Evolutionary conservation across 2,113 vertebrate genomes (phyloP).

Genomic region (Perca fluviatilis): DNA sequence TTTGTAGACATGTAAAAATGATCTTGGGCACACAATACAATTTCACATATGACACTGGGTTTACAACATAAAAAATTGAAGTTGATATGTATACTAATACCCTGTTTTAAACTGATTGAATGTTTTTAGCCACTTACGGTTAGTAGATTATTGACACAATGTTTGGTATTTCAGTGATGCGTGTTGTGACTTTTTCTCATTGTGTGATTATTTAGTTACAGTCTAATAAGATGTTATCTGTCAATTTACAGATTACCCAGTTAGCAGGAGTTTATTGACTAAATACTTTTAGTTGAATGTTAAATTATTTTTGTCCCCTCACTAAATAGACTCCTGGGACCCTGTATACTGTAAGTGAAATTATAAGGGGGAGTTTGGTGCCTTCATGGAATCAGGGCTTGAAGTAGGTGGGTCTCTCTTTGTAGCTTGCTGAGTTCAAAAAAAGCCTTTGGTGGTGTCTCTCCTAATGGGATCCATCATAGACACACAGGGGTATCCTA

Average conservation of each 20-base stretch:
- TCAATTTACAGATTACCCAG: constrained; percentile 7
- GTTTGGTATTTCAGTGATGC: constrained; percentile 1
- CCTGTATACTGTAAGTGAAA: constrained; percentile 30
- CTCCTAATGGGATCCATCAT: constrained; percentile 59
- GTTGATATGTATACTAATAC: background rate
- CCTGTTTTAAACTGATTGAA: background rate
- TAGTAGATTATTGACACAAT: background rate
- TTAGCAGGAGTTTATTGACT: background rate
- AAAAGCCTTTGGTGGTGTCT: constrained; percentile 67
- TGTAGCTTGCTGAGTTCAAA: constrained; percentile 83
- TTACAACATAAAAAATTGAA: background rate
- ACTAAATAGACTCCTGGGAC: constrained; percentile 49
- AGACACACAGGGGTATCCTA: constrained; percentile 58
- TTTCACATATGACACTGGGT: background rate
- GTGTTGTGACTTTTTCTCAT: background rate
- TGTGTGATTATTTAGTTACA: background rate
- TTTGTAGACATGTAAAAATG: background rate
- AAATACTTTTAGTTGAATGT: constrained; percentile 27
- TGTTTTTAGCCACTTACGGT: background rate
- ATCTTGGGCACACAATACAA: background rate
- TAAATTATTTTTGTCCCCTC: constrained; percentile 35
- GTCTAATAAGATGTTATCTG: constrained; percentile 1
- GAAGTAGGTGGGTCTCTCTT: constrained; percentile 66
- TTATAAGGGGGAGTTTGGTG: constrained; percentile 46
- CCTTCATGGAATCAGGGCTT: constrained; percentile 55